Evolutionary conservation across 1,140 invertebrate genomes (phyloP), one percentile per base, ranked within the genome.

Genomic region (Drosophila parabipectinata): DNA sequence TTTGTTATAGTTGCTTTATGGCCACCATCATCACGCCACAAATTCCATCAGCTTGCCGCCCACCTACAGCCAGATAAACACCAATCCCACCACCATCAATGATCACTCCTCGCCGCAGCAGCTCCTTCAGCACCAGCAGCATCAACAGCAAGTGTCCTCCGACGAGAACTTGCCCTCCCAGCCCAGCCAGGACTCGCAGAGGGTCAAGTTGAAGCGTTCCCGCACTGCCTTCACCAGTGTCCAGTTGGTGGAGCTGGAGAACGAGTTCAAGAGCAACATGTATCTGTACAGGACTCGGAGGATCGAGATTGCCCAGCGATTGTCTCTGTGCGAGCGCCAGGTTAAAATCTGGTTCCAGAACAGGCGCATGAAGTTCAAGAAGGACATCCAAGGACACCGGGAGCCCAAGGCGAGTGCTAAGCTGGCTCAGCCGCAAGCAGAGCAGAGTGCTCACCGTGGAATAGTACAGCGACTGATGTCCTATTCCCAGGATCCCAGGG

Each of bases 271-370:
- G 63, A 93, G 93, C 66, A 96, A 95, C 66, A 94, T 95, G 57
- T 98, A 98, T 81, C 92, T 98, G 1, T 97, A 95, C 59, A 93
- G 97, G 51, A 95, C 96, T 0, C 93, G 96, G 5, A 93, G 97
- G 15, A 97, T 98, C 18, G 95, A 97, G 91, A 94, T 98, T 77
- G 96, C 97, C 0, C 92, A 95, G n/a, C 92, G 94, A 14, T 92
- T 98, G 2, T 93, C 94, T 24, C 92, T 98, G 0, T 95, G 95
- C 1, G 97, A 98, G 81, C 93, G 96, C 18, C 97, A 98, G 91
- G 97, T 98, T 18, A 98, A 98, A 92, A 98, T 98, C 56, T 98
- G 97, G 97, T 98, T 91, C 68, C 90, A 91, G 72, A 91, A 91
- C 47, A 81, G 90, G 2, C 90, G 90, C 52, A 91, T 91, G 90